A percentile compares a stretch with the other conserved stretches of the same genome.
These are phyloP conservation scores for Micronisus gabar DNA, from an alignment of 2,113 vertebrate genomes.

Conservation along the genomic window DNA sequence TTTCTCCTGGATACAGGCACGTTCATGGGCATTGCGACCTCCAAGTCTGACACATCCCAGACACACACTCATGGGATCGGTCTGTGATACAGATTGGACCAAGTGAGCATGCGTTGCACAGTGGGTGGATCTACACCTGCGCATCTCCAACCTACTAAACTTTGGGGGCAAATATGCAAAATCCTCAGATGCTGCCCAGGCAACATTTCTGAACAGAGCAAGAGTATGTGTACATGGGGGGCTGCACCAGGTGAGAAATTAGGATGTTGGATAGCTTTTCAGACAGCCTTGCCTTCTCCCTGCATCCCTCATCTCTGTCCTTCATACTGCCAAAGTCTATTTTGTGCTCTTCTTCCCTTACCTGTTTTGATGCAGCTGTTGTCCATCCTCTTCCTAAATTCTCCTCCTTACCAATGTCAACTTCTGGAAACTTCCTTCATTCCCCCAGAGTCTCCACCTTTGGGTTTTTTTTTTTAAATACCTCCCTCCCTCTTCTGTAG, in stretches of 20 bases:
- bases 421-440: not conserved
- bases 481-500: not conserved
- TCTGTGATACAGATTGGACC: rapidly evolving
- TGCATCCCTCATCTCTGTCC: not conserved
- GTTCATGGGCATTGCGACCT: rapidly evolving
- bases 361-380: not conserved
- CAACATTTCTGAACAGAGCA: not conserved
- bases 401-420: not conserved
- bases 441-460: not conserved
- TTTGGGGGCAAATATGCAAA: not conserved
- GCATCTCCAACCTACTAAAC: not conserved
- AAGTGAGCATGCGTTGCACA: not conserved
- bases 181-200: not conserved
- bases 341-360: not conserved
- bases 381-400: not conserved
- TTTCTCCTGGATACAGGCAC: not conserved
- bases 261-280: not conserved
- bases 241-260: not conserved
- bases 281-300: not conserved
- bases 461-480: not conserved
- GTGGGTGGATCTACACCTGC: not conserved
- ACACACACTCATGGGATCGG: rapidly evolving
- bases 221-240: rapidly evolving
- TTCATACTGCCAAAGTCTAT: not conserved
- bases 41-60: not conserved